Percentiles rank a stretch among this genome's conserved stretches.
These are phyloP conservation scores for Clarias laeviceps DNA, from an alignment of 2,797 vertebrate species.

Conservation along the genomic window DNA sequence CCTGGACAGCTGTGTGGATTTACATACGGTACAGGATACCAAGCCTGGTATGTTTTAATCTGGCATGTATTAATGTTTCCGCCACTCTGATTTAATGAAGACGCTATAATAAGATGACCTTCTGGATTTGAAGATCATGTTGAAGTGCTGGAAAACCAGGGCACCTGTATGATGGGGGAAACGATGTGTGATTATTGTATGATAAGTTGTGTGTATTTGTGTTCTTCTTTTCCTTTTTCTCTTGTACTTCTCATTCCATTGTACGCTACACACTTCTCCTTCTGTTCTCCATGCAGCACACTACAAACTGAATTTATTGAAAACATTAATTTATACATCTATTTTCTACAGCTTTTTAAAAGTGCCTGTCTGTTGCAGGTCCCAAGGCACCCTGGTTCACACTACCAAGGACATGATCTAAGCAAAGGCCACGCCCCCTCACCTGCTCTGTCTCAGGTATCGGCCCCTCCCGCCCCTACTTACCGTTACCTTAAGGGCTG, in stretches of 20 bases:
- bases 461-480: constrained; percentile 69
- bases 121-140: not conserved
- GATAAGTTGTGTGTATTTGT: not conserved
- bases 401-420: constrained; percentile 91
- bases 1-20: not conserved
- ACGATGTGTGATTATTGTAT: not conserved
- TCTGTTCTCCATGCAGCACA: not conserved
- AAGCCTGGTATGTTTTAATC: not conserved
- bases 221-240: not conserved
- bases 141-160: not conserved
- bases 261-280: not conserved
- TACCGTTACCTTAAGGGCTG: constrained; percentile 79
- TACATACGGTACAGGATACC: not conserved
- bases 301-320: not conserved
- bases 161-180: not conserved
- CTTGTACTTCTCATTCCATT: not conserved
- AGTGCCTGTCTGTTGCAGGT: constrained; percentile 81
- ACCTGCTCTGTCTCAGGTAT: constrained; percentile 95
- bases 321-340: too few species aligned
- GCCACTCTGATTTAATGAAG: not conserved
- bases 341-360: not conserved
- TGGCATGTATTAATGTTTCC: not conserved
- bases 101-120: not conserved
- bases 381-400: constrained; percentile 87
- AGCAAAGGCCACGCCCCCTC: constrained; percentile 94